These are phyloP conservation scores for Pachymerium ferrugineum DNA, from an alignment of 2,888 invertebrate species.

Conservation along the genomic window DNA sequence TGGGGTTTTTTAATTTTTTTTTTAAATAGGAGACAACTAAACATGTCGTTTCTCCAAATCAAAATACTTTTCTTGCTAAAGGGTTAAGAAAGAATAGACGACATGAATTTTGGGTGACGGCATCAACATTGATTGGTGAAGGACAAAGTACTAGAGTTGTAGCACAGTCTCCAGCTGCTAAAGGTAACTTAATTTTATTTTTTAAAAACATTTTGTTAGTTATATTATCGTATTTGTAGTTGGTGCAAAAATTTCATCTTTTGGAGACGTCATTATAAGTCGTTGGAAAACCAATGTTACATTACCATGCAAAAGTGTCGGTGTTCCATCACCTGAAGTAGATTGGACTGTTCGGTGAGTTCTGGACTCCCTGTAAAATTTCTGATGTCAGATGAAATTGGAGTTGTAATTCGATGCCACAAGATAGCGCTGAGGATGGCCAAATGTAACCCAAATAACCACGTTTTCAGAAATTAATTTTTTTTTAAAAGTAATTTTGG, in stretches of 20 bases:
- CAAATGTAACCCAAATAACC: too few species aligned
- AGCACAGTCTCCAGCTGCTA: conserved; percentile 49
- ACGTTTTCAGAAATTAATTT: too few species aligned
- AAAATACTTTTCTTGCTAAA: conserved; percentile 63
- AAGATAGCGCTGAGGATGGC: too few species aligned
- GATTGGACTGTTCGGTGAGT: conserved; percentile 36
- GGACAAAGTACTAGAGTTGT: conserved; percentile 85
- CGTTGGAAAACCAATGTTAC: conserved; percentile 35
- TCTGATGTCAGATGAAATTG: too few species aligned
- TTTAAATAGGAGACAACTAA: conserved; percentile 30
- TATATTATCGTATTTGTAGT: conserved; percentile 31
- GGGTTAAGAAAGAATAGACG: conserved; percentile 72
- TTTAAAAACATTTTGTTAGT: not conserved
- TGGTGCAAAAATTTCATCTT: conserved; percentile 36
- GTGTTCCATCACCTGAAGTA: conserved; percentile 33
- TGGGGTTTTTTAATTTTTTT: not conserved
- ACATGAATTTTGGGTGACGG: conserved; percentile 92
- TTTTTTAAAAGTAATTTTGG: too few species aligned
- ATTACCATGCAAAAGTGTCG: conserved; percentile 33
- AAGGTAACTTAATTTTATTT: not conserved
- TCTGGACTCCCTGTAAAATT: not conserved
- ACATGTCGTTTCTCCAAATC: conserved; percentile 36
- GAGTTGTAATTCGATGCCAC: too few species aligned
- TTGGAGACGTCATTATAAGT: conserved; percentile 29
- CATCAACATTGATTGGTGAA: conserved; percentile 89